Evolutionary conservation across 1,140 invertebrate species (phyloP).

Genomic region (Oscheius sp.): DNA sequence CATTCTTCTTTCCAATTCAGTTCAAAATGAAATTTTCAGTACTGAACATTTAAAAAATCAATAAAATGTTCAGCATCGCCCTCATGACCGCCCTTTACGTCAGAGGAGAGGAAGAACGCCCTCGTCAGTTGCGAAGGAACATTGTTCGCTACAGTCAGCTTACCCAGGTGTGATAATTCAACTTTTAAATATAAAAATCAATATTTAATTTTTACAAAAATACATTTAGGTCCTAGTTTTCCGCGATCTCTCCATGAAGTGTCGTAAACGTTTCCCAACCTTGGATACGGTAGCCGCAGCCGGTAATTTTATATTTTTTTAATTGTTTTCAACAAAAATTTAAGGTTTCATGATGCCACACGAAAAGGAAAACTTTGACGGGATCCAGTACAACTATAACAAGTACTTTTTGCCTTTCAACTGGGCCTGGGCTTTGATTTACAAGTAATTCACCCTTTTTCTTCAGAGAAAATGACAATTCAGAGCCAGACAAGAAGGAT

Average conservation of each 20-base stretch:
- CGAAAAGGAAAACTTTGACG: conserved; percentile 34
- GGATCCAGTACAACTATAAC: conserved; percentile 36
- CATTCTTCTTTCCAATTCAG: not conserved
- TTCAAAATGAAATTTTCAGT: too few relatives aligned
- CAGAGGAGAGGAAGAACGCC: conserved; percentile 13
- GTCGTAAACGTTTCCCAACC: conserved; percentile 35
- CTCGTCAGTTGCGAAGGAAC: conserved; percentile 18
- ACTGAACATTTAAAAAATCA: not conserved
- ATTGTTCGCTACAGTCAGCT: conserved; percentile 28
- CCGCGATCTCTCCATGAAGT: conserved; percentile 32
- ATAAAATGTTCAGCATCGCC: conserved; percentile 27
- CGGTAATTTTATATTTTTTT: not conserved
- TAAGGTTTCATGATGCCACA: conserved; percentile 40
- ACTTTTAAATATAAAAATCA: not conserved
- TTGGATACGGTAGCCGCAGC: conserved; percentile 30
- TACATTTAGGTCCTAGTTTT: conserved; percentile 18
- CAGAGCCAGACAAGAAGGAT: conserved; percentile 30
- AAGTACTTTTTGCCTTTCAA: conserved; percentile 38
- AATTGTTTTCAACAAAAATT: too few relatives aligned
- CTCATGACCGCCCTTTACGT: conserved; percentile 26
- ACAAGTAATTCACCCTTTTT: conserved; percentile 1
- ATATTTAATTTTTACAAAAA: not conserved
- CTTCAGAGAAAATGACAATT: not conserved
- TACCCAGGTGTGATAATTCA: conserved; percentile 26
- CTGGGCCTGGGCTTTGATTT: conserved; percentile 32